Base-by-base conservation (phyloP, 2,113 vertebrate genomes). In the Silurus glanis region DNA sequence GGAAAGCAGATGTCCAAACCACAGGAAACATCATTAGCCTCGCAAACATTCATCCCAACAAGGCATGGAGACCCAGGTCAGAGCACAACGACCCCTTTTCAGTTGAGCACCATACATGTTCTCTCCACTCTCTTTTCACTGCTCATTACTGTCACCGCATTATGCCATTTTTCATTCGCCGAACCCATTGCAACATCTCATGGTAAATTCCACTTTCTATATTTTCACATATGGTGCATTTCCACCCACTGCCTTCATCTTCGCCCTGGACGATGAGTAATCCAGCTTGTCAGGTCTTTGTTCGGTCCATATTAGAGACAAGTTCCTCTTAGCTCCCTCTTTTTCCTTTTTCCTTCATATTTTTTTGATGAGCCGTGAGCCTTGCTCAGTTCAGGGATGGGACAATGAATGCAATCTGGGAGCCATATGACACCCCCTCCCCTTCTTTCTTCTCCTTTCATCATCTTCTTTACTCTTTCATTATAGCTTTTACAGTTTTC, bases 1-100 rank as follows among this genome's bases (percentile, higher is more conserved):
- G 76, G 89, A 90, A 87, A 91, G 89, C 90, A 93, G 91, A 92
- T 91, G 92, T 92, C 85, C 83, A 89, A 89, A 89, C 88, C 89
- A 86, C 88, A 88, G 91, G 89, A 87, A 91, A 90, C 91, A 89
- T 92, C 91, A 90, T 93, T 90, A 92, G 87, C 90, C 87, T 90
- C 25, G 45, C 93, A 91, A 92, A 92, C 91, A 90, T 84, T 89
- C 79, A 45, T 74, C n/a, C 21, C 88, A 90, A 87, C 47, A 83
- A 85, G 88, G 89, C 87, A 28, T 86, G 88, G 89, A 91, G 92
- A 91, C 83, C 91, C 91, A 61, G 83, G 85, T 89, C 90, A 87
- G 86, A 58, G 85, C 85, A 72, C 85, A 47, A 84, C 58, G 78
- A 51, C 53, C 69, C 78, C 79, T 83, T 79, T 88, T 86, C 75